Conservation (phyloP, 2,113 vertebrate genomes). For the Zapornia atra region DNA sequence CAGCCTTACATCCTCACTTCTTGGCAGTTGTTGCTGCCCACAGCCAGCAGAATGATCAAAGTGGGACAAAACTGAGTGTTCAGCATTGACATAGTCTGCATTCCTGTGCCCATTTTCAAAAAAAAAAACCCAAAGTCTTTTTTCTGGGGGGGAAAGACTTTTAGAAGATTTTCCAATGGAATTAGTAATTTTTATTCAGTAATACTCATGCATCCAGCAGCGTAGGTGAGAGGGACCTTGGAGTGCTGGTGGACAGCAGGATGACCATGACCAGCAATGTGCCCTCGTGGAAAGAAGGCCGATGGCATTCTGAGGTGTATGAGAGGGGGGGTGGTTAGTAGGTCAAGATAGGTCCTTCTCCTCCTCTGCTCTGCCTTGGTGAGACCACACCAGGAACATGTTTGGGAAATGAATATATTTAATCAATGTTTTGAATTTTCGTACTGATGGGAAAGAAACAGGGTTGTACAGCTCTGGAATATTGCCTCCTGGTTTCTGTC, state of each 20-base stretch:
- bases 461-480: neutral
- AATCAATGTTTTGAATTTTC: neutral
- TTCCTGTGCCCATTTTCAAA: neutral
- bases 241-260: too few species aligned
- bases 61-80: fast-evolving
- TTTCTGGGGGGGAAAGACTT: neutral
- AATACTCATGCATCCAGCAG: neutral
- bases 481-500: neutral
- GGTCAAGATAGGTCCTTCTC: too few species aligned
- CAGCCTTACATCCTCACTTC: neutral
- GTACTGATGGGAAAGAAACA: neutral
- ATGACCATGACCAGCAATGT: too few species aligned
- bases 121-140: neutral
- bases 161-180: neutral
- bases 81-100: neutral
- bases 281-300: too few species aligned
- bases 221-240: too few species aligned
- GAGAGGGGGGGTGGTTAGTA: too few species aligned
- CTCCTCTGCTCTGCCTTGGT: too few species aligned
- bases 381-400: too few species aligned
- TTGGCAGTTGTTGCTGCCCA: neutral
- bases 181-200: neutral
- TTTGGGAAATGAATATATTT: neutral
- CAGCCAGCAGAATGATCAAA: neutral
- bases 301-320: too few species aligned